A percentile compares a stretch with the other conserved stretches of the same genome.
Evolutionary conservation across 37 sponge, comb jelly and placozoan species (phyloP).

Genomic region (Mnemiopsis leidyi): DNA sequence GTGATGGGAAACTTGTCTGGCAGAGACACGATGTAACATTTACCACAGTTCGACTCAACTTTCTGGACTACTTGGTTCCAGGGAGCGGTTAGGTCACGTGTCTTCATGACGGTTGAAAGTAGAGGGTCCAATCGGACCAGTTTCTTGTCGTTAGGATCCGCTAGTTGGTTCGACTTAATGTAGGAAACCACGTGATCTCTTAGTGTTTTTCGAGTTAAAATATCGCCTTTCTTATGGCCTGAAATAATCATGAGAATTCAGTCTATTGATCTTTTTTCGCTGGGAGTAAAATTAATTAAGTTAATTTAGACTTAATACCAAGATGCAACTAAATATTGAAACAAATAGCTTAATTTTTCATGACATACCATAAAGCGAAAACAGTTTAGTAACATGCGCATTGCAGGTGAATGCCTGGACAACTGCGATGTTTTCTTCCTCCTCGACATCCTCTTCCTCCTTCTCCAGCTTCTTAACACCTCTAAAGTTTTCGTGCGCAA

Average conservation of each 20-base stretch:
- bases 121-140: constrained; percentile 13
- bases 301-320: neutral
- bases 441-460: constrained; percentile 59
- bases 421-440: constrained; percentile 48
- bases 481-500: neutral
- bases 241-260: too few species aligned
- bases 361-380: neutral
- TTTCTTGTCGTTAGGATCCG: neutral
- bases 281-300: neutral
- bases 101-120: neutral
- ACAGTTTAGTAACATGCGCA: constrained; percentile 5
- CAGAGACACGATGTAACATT: constrained; percentile 40
- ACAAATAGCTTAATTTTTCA: neutral
- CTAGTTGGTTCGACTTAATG: neutral
- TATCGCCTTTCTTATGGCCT: constrained; percentile 53
- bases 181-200: neutral
- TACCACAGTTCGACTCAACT: constrained; percentile 31
- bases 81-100: neutral
- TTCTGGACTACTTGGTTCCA: constrained; percentile 56
- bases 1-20: constrained; percentile 43
- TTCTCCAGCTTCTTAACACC: constrained; percentile 47
- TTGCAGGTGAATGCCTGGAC: constrained; percentile 64
- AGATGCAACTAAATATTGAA: neutral
- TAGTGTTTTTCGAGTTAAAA: neutral
- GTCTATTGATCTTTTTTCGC: too few species aligned